These are phyloP conservation scores for Laupala kohalensis DNA, from an alignment of 1,140 invertebrate species.

Conservation along the genomic window DNA sequence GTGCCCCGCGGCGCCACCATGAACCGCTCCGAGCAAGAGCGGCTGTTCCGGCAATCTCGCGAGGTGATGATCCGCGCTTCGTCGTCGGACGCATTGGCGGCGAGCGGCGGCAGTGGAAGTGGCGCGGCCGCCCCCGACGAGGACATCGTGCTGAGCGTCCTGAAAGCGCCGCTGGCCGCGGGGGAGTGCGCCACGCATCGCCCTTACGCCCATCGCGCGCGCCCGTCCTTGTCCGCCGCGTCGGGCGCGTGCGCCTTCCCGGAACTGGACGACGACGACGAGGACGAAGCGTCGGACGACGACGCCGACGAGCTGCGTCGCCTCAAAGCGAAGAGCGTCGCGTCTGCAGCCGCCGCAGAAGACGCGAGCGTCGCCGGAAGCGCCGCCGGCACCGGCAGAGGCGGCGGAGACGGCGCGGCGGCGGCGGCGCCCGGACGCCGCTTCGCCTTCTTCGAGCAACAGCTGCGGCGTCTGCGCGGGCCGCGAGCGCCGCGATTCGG, in stretches of 20 bases:
- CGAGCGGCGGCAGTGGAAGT: constrained; percentile 1
- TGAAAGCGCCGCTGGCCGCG: constrained; percentile 39
- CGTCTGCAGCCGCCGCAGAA: not conserved
- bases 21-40: constrained; percentile 48
- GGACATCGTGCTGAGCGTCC: constrained; percentile 42
- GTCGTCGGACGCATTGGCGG: not conserved
- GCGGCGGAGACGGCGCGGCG: no score
- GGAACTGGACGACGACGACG: constrained; percentile 13
- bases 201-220: constrained; percentile 13
- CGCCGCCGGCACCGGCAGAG: not conserved
- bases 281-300: not conserved
- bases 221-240: constrained; percentile 12
- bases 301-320: not conserved
- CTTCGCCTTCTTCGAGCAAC: constrained; percentile 26
- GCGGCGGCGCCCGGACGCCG: not conserved
- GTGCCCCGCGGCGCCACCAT: constrained; percentile 28
- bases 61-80: constrained; percentile 30
- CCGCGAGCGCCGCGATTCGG: constrained; percentile 32
- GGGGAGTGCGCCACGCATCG: constrained; percentile 7
- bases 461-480: constrained; percentile 31
- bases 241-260: constrained; percentile 14
- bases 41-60: constrained; percentile 41
- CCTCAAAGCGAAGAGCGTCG: not conserved
- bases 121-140: constrained; percentile 23
- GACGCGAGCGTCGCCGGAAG: not conserved